Evolutionary conservation across 2,888 invertebrate genomes (phyloP).

Genomic region (Perdita meconis): DNA sequence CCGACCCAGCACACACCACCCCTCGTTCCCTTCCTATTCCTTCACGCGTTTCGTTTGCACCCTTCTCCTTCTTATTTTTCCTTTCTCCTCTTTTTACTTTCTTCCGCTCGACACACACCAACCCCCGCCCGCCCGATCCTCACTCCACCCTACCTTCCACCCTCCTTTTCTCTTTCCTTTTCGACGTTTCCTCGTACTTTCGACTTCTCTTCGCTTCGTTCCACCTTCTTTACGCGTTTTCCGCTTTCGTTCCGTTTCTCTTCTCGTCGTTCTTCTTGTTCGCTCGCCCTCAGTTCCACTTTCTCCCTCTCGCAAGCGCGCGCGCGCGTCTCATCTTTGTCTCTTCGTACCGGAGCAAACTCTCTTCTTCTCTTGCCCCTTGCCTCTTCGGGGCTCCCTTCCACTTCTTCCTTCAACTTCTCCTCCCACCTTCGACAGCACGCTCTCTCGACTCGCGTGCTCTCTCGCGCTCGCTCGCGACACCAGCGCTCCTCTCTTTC

Average conservation of each 20-base stretch:
- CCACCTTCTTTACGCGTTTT: background rate
- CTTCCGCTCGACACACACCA: slow-evolving; percentile 36
- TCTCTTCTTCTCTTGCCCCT: slow-evolving; percentile 46
- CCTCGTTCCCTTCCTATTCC: slow-evolving; percentile 35
- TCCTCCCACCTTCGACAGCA: slow-evolving; percentile 56
- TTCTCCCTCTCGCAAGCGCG: slow-evolving; percentile 23
- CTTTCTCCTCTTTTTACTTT: slow-evolving; percentile 52
- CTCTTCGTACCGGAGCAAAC: background rate
- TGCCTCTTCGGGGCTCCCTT: slow-evolving; percentile 53
- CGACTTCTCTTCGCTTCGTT: slow-evolving; percentile 16
- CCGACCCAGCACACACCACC: too few species aligned
- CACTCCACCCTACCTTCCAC: slow-evolving; percentile 31
- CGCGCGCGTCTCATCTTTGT: slow-evolving; percentile 1
- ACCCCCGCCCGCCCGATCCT: slow-evolving; percentile 3
- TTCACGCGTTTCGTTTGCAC: slow-evolving; percentile 45
- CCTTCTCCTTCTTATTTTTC: slow-evolving; percentile 42
- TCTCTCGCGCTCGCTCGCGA: slow-evolving; percentile 36
- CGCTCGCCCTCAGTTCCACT: slow-evolving; percentile 17
- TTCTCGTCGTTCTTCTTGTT: background rate
- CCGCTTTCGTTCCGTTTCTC: slow-evolving; percentile 12
- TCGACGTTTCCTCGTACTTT: slow-evolving; percentile 19
- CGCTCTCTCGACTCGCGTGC: slow-evolving; percentile 54
- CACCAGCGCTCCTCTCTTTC: slow-evolving; percentile 43
- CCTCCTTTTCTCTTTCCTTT: slow-evolving; percentile 42
- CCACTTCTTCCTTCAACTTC: slow-evolving; percentile 57